phyloP scores from a whole-genome alignment of 92 coral and sea anemone species.

The Phenganax stokvisi region DNA sequence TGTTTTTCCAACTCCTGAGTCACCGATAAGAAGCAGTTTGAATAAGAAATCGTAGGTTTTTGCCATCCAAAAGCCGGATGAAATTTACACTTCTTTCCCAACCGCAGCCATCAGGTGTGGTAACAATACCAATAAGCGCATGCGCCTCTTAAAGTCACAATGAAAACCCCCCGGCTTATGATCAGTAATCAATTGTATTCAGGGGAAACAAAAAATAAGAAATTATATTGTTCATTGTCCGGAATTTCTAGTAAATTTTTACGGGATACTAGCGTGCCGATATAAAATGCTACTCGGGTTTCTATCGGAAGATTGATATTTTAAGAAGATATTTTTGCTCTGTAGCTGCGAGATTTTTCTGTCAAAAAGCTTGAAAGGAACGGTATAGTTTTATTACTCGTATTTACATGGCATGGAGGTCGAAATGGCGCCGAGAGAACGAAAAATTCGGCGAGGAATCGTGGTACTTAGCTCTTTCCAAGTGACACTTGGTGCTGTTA shows the following conservation, averaged over 20 bases:
- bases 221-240: neutral
- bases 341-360: neutral
- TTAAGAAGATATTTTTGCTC: no score
- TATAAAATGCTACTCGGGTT: no score
- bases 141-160: slow-evolving; percentile 40
- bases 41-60: slow-evolving; percentile 99
- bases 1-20: slow-evolving; percentile 97
- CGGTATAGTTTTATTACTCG: neutral
- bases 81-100: slow-evolving; percentile 28
- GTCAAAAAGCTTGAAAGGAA: neutral
- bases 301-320: no score
- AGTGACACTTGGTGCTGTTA: slow-evolving; percentile 70
- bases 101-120: slow-evolving; percentile 78
- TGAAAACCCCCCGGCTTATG: neutral
- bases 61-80: slow-evolving; percentile 70
- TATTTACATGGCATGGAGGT: slow-evolving; percentile 7
- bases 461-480: slow-evolving; percentile 79
- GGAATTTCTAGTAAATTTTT: neutral
- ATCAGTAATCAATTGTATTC: neutral
- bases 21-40: slow-evolving; percentile 90
- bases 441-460: slow-evolving; percentile 73
- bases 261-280: neutral
- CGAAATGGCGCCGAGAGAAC: slow-evolving; percentile 27
- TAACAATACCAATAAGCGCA: slow-evolving; percentile 52
- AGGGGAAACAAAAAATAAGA: neutral